Conservation (phyloP, 2,888 invertebrate genomes). For the Laspeyria flexula region DNA sequence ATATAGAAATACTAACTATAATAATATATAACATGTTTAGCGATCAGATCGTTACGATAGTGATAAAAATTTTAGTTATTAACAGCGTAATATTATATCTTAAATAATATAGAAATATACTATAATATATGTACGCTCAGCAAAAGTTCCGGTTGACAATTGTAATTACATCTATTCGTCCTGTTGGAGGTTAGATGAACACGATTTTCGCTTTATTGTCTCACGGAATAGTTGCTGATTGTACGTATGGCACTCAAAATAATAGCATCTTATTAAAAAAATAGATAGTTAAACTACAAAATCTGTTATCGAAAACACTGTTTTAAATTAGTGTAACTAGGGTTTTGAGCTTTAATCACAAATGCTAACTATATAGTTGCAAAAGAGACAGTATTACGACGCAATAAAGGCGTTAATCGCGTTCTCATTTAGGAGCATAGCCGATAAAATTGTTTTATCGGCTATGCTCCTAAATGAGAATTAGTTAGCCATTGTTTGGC, state of each 20-base stretch:
- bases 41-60: constrained; percentile 37
- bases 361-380: too few species aligned
- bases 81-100: constrained; percentile 36
- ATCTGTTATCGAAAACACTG: not conserved
- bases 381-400: too few species aligned
- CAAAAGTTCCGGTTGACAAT: not conserved
- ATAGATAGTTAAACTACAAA: not conserved
- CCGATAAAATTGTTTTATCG: too few species aligned
- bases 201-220: too few species aligned
- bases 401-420: too few species aligned
- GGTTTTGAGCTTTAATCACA: too few species aligned
- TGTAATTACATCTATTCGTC: too few species aligned
- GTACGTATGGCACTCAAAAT: constrained; percentile 47
- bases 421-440: too few species aligned
- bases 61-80: constrained; percentile 36
- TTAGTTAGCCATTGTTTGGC: too few species aligned
- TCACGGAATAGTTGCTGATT: not conserved
- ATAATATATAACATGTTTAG: constrained; percentile 28
- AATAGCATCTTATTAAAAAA: constrained; percentile 31
- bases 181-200: too few species aligned
- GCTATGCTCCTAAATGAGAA: too few species aligned
- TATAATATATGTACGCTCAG: constrained; percentile 12
- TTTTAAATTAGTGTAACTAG: not conserved
- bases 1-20: constrained; percentile 25
- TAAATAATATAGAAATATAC: constrained; percentile 31